phyloP scores from a whole-genome alignment of 2,113 vertebrate species.

The Leptocoma aspasia region DNA sequence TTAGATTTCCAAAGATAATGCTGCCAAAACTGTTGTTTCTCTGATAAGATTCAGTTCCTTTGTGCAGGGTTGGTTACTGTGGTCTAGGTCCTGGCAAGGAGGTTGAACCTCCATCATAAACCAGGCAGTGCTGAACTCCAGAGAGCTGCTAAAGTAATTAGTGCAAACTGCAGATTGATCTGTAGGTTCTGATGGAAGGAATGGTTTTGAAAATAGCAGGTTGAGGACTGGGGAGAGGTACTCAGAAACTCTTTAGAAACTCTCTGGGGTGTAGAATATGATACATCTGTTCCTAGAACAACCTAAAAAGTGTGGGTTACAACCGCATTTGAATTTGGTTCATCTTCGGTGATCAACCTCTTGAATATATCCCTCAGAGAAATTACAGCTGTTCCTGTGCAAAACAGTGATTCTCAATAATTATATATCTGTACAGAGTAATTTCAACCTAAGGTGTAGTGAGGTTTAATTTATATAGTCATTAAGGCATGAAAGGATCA shows the following conservation, averaged over 20 bases:
- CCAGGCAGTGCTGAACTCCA: background rate
- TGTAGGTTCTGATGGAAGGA: background rate
- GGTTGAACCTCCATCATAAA: background rate
- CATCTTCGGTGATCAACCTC: background rate
- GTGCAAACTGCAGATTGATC: background rate
- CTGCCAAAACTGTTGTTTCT: background rate
- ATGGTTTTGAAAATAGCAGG: background rate
- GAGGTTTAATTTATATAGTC: background rate
- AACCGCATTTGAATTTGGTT: background rate
- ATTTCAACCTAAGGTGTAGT: background rate
- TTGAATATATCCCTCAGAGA: background rate
- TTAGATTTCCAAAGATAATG: background rate
- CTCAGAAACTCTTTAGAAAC: background rate
- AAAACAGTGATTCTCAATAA: background rate
- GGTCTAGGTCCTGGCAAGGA: background rate
- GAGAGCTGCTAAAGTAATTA: background rate
- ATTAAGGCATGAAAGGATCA: background rate
- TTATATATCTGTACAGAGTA: background rate
- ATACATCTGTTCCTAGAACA: background rate
- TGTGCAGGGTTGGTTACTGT: background rate
- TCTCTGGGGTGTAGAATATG: background rate
- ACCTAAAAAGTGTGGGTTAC: background rate
- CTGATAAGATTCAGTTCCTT: background rate
- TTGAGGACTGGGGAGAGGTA: background rate
- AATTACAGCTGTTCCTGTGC: background rate